A percentile compares a stretch with the other conserved stretches of the same genome.
Evolutionary conservation across 2,113 vertebrate genomes (phyloP).

Genomic region (Camarhynchus parvulus): DNA sequence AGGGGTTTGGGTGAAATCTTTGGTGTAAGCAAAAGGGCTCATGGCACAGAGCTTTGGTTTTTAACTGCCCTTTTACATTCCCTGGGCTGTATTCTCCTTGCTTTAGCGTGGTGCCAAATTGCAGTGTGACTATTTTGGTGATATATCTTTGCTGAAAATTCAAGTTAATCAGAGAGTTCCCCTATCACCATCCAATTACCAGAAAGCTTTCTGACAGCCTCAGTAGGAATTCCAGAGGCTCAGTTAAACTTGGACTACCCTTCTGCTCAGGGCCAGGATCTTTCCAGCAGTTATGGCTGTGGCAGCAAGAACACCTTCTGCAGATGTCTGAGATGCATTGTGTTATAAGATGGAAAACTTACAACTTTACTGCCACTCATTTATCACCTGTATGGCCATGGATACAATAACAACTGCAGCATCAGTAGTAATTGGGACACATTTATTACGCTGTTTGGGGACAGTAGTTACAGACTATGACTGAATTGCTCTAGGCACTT

Average conservation of each 20-base stretch:
- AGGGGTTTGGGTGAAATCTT: not conserved
- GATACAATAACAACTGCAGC: not conserved
- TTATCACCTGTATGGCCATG: not conserved
- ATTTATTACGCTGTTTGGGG: not conserved
- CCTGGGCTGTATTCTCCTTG: not conserved
- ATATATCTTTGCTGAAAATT: not conserved
- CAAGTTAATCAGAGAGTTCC: not conserved
- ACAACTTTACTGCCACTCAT: not conserved
- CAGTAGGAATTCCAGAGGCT: not conserved
- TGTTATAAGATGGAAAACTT: not conserved
- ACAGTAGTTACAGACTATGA: not conserved
- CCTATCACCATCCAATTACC: not conserved
- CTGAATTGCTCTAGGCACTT: not conserved
- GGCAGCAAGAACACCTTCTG: not conserved
- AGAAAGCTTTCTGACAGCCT: not conserved
- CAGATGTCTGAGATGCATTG: not conserved
- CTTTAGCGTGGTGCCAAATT: not conserved
- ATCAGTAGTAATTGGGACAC: not conserved
- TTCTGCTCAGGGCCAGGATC: not conserved
- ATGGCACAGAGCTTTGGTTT: not conserved
- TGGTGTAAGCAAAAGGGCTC: not conserved
- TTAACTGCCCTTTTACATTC: not conserved
- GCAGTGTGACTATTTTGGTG: not conserved
- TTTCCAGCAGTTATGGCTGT: not conserved
- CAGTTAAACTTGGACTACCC: not conserved